Evolutionary conservation across 2,113 vertebrate genomes (phyloP), one percentile per base, ranked within the genome.

Genomic region (Amblyopsis rosae): DNA sequence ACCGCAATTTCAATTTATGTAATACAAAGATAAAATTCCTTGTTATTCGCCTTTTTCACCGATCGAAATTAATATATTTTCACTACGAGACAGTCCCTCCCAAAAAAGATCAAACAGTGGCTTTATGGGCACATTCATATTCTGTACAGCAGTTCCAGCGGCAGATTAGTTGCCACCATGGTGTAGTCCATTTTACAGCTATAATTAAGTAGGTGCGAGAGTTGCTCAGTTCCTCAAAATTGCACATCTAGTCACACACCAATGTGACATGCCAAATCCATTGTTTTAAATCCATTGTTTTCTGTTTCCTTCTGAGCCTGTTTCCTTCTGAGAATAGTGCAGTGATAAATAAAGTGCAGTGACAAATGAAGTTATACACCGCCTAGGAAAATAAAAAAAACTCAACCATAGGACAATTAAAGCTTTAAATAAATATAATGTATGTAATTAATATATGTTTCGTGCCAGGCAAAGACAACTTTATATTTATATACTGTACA

Each of bases 71-170:
- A 26, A 26, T 26, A 26, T 26, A 26, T 26, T 26, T 26, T 26
- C 26, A 26, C 26, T 26, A 26, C 26, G 26, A 26, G 26, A 26
- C 26, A 26, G 26, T 49, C 5, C 9, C 47, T 58, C 55, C 50
- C 70, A 51, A 60, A 48, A 41, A 54, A 56, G 4, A 61, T 53
- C 60, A 12, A 46, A 8, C 16, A 10, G n/a, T 10, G 41, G 62
- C 78, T 83, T 73, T 73, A 77, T 78, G 12, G 65, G 17, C 46
- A 66, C 55, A 66, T 82, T 82, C 12, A 57, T 64, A 67, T 64
- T 73, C 69, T 65, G 11, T 35, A 50, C 33, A 47, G 68, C 16
- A 17, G 49, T 65, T 62, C 3, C 35, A 67, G 4, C 48, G 12
- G 3, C 35, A 75, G 61, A 78, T 69, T 70, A 64, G 77, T 69